Evolutionary conservation across 1,140 invertebrate species (phyloP).

Genomic region (Proctacanthus coquilletti): DNA sequence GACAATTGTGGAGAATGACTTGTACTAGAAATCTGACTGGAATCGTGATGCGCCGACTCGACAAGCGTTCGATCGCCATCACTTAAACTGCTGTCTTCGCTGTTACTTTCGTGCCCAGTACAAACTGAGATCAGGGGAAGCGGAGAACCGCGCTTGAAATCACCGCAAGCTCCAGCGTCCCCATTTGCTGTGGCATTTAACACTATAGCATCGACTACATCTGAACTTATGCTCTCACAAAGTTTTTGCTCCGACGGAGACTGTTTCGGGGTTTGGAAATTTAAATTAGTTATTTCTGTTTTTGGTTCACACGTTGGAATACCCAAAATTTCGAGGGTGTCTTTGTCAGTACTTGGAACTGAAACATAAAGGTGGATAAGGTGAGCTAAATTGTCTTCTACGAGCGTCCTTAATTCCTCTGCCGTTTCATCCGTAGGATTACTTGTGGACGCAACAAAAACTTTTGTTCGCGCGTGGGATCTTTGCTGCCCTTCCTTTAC

Average conservation of each 20-base stretch:
- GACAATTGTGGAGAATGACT: conserved; percentile 31
- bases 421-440: conserved; percentile 25
- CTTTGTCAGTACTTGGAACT: conserved; percentile 41
- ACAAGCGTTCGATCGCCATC: conserved; percentile 57
- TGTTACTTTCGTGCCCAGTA: conserved; percentile 46
- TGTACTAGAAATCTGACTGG: conserved; percentile 30
- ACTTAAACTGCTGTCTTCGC: conserved; percentile 62
- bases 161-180: conserved; percentile 12
- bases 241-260: not conserved
- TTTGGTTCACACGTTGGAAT: conserved; percentile 33
- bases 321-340: conserved; percentile 35
- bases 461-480: conserved; percentile 29
- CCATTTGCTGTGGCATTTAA: conserved; percentile 15
- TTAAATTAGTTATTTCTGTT: conserved; percentile 7
- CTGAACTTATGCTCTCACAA: conserved; percentile 6
- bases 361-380: conserved; percentile 42
- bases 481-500: not conserved
- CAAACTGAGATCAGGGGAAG: conserved; percentile 6
- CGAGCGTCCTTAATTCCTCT: conserved; percentile 17
- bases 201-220: conserved; percentile 25
- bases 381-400: conserved; percentile 26
- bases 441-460: conserved; percentile 19
- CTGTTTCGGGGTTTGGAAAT: not conserved
- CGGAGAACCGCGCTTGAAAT: conserved; percentile 14
- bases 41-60: conserved; percentile 40